Evolutionary conservation across 1,140 invertebrate species (phyloP), one percentile per base, ranked within the genome.

Genomic region (Cotesia chilonis): DNA sequence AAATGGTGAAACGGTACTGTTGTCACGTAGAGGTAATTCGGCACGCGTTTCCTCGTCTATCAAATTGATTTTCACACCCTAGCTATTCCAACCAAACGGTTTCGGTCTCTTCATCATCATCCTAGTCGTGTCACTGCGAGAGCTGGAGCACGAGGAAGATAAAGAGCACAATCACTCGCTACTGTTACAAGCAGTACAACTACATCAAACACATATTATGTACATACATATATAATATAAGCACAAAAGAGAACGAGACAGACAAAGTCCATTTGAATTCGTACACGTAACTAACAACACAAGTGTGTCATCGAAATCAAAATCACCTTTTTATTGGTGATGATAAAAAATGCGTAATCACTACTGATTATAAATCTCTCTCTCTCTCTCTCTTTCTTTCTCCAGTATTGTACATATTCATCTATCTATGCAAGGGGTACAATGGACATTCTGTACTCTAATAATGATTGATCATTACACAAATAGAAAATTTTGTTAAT

Each of bases 21-120:
- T 82, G 85, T 87, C 85, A 87, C 85, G 85, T 87, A 86, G 83
- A 86, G 85, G 85, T 86, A 87, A 87, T 87, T 87, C 81, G 81
- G 84, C 85, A 87, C 85, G 85, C 84, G 81, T 82, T 83, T 61
- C 57, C 81, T 83, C 82, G 79, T 81, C 85, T 82, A 83, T 84
- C 83, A 86, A 87, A 87, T 85, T 87, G 84, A 86, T 86, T 87
- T 86, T 80, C 81, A 83, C 83, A 78, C 77, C 78, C 79, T 76
- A 77, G 69, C 64, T 59, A 59, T 59, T 59, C 68, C 28, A 37
- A 55, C 41, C 41, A 41, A 67, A 67, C 54, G 65, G 51, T 20
- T 54, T 59, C 54, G 65, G 51, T 20, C 54, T 59, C 60, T 73
- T 70, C 69, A 63, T 63, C 6, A 17, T 51, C 65, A 17, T 38